A percentile compares a stretch with the other conserved stretches of the same genome.
phyloP scores from a whole-genome alignment of 2,113 vertebrate species.

The Orycteropus afer region DNA sequence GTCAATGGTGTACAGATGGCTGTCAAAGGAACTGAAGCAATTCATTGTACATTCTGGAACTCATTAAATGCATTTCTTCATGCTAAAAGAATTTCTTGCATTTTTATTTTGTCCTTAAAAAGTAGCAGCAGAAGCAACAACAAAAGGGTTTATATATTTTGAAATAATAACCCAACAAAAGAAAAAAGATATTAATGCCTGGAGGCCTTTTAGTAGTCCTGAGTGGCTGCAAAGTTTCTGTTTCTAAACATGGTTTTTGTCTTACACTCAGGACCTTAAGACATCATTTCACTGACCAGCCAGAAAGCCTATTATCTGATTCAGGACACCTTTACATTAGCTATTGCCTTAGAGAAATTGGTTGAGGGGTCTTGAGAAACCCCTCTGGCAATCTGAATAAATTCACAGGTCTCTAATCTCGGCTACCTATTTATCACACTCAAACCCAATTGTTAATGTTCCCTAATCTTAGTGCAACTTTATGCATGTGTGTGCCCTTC shows the following conservation, averaged over 20 bases:
- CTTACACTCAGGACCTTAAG: neutral
- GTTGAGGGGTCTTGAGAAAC: neutral
- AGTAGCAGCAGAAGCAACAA: constrained; percentile 40
- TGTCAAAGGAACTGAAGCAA: neutral
- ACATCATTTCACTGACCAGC: neutral
- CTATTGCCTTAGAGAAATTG: neutral
- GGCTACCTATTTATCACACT: neutral
- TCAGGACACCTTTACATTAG: neutral
- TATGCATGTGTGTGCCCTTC: neutral
- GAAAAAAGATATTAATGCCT: neutral
- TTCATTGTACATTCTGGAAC: constrained; percentile 65
- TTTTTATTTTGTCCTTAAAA: constrained; percentile 46
- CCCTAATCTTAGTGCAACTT: neutral
- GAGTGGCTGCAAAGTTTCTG: neutral
- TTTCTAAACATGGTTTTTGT: neutral
- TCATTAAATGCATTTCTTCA: constrained; percentile 77
- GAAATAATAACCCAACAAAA: constrained; percentile 50
- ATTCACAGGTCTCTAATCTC: neutral
- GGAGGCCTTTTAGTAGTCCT: neutral
- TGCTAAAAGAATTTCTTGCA: constrained; percentile 71
- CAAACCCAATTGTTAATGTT: neutral
- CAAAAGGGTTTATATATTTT: constrained; percentile 41
- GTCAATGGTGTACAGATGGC: constrained; percentile 65
- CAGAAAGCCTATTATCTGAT: neutral
- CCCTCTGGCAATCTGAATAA: neutral